Conservation (phyloP, 2,797 vertebrate species). For the Acanthurus lineatus region DNA sequence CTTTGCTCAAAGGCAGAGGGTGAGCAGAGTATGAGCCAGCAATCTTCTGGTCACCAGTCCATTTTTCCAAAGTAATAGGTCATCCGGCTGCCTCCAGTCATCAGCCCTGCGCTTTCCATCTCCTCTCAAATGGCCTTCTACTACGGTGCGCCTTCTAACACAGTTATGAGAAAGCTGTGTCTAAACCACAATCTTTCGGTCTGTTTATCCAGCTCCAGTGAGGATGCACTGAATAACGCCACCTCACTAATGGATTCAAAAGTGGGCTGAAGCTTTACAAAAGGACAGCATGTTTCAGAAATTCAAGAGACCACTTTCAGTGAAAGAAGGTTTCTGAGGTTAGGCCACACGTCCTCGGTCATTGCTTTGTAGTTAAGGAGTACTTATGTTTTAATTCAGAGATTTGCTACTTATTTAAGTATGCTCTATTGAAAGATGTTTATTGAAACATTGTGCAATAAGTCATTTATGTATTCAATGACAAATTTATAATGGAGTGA, state of each 20-base stretch:
- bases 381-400: conserved; percentile 46
- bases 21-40: conserved; percentile 83
- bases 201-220: conserved; percentile 65
- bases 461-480: conserved; percentile 49
- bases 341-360: conserved; percentile 46
- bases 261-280: conserved; percentile 70
- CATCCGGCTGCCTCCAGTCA: conserved; percentile 78
- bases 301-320: conserved; percentile 58
- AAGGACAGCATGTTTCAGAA: conserved; percentile 64
- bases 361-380: conserved; percentile 30
- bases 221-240: conserved; percentile 66
- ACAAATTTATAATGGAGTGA: conserved; percentile 39
- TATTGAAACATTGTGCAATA: conserved; percentile 34
- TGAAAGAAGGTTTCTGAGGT: conserved; percentile 44
- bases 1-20: conserved; percentile 82
- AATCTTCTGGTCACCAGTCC: conserved; percentile 83
- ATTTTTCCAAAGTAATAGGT: conserved; percentile 84
- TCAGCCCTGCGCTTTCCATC: conserved; percentile 58
- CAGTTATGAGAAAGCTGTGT: conserved; percentile 64
- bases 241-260: conserved; percentile 78
- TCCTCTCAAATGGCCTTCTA: conserved; percentile 72
- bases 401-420: conserved; percentile 33
- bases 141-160: conserved; percentile 55
- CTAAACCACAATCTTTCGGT: conserved; percentile 49
- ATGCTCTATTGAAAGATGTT: conserved; percentile 20